Evolutionary conservation across 2,113 vertebrate species (phyloP), one percentile per base, ranked within the genome.

Genomic region (Scophthalmus maximus): DNA sequence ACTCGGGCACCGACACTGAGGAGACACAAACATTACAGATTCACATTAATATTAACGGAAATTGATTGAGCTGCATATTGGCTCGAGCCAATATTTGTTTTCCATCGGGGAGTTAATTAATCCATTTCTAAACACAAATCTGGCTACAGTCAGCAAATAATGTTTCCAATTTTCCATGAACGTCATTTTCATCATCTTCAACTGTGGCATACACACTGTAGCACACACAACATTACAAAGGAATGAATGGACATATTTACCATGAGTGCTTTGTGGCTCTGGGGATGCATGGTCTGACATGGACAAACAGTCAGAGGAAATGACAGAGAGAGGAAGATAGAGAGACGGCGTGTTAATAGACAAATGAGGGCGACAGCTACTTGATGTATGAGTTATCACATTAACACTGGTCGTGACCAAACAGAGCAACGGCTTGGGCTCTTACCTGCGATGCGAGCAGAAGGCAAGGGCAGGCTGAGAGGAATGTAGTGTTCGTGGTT

Each of bases 401-500:
- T 50, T 26, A 60, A 83, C 36, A 53, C 14, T 2, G 26, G 49
- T 9, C n/a, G 22, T 27, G 64, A 29, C 51, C 36, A 7, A 62
- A 4, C 9, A 17, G 40, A 1, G 2, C 3, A 1, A 8, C 0
- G 6, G 69, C 8, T 5, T 11, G 8, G 15, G 49, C 25, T 44
- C 78, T 66, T 29, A 93, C 92, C 91, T 81, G 85, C 72, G 79
- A 91, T 90, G 55, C 79, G 81, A 74, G 95, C 95, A 3, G 97
- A 98, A 18, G 94, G 93, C 62, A 98, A 88, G 12, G 98, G 98
- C 64, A 99, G 92, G 84, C 97, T 98, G 76, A 99, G 89, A 47
- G 96, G 96, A 69, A 98, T 96, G 76, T 97, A 98, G 86, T 99
- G 97, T 75, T 98, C 98, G 1, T 98, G 95, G 78, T 97, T 97